Evolutionary conservation across 2,113 vertebrate genomes (phyloP).

Genomic region (Forbesichthys papilliferus): DNA sequence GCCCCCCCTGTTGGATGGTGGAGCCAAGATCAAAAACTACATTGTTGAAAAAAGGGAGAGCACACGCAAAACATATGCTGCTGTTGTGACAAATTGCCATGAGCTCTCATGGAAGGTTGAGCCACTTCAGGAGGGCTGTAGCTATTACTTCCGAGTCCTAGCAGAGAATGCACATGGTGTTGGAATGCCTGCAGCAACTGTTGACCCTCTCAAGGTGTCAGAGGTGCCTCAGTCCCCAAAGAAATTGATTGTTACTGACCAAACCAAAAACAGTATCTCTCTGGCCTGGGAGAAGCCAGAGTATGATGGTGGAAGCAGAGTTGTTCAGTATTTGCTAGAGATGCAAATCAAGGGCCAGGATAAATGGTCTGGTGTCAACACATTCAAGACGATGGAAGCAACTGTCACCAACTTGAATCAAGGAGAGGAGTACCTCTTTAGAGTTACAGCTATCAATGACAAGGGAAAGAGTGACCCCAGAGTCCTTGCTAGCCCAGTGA

Average conservation of each 20-base stretch:
- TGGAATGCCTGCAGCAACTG: constrained; percentile 87
- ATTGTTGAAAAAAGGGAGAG: constrained; percentile 97
- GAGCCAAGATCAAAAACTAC: constrained; percentile 96
- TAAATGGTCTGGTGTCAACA: constrained; percentile 91
- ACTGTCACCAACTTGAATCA: constrained; percentile 87
- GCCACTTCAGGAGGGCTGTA: constrained; percentile 93
- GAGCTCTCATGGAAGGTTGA: constrained; percentile 91
- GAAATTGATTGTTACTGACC: constrained; percentile 90
- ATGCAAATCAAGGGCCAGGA: constrained; percentile 92
- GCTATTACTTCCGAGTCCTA: constrained; percentile 92
- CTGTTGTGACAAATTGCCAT: constrained; percentile 94
- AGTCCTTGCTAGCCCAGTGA: constrained; percentile 88
- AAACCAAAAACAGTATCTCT: constrained; percentile 92
- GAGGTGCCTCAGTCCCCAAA: constrained; percentile 95
- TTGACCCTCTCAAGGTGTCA: constrained; percentile 91
- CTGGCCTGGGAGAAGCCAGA: constrained; percentile 94
- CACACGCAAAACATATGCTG: constrained; percentile 93
- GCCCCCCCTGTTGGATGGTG: constrained; percentile 89
- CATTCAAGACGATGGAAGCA: constrained; percentile 90
- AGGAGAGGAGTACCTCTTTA: constrained; percentile 93
- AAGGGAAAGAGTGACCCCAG: constrained; percentile 96
- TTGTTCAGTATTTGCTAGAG: constrained; percentile 93
- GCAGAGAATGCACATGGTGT: constrained; percentile 95
- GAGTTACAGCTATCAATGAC: constrained; percentile 94
- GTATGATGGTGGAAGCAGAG: constrained; percentile 97